Evolutionary conservation across 2,113 vertebrate genomes (phyloP).

Genomic region (Upupa epops): DNA sequence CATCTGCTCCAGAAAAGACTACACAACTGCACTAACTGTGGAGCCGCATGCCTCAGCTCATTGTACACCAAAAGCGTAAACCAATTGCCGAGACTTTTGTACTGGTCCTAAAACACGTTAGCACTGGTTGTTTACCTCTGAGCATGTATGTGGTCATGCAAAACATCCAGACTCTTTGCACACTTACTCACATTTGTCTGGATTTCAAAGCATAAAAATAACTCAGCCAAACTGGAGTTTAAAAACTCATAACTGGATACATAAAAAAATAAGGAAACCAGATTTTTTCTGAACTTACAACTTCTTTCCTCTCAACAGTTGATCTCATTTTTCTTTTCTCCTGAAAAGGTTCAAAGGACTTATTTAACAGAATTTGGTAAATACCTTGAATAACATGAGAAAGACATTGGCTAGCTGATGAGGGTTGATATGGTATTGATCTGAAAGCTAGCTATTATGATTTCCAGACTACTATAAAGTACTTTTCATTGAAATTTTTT

Average conservation of each 20-base stretch:
- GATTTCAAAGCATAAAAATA: not conserved
- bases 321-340: not conserved
- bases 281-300: not conserved
- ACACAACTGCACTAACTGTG: not conserved
- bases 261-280: not conserved
- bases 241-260: not conserved
- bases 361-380: slow-evolving; percentile 5
- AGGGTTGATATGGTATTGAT: slow-evolving; percentile 46
- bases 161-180: not conserved
- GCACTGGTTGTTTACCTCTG: not conserved
- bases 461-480: slow-evolving; percentile 3
- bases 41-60: not conserved
- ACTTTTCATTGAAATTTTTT: slow-evolving; percentile 41
- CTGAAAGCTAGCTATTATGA: slow-evolving; percentile 19
- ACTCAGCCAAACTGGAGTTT: not conserved
- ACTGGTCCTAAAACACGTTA: not conserved
- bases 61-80: not conserved
- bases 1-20: not conserved
- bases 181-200: not conserved
- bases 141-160: not conserved
- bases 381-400: not conserved
- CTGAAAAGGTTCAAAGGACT: not conserved
- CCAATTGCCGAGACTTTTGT: not conserved
- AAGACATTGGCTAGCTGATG: slow-evolving; percentile 43
- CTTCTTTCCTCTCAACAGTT: not conserved